phyloP scores from a whole-genome alignment of 2,888 invertebrate species.

The Rugalucina vietnamica region DNA sequence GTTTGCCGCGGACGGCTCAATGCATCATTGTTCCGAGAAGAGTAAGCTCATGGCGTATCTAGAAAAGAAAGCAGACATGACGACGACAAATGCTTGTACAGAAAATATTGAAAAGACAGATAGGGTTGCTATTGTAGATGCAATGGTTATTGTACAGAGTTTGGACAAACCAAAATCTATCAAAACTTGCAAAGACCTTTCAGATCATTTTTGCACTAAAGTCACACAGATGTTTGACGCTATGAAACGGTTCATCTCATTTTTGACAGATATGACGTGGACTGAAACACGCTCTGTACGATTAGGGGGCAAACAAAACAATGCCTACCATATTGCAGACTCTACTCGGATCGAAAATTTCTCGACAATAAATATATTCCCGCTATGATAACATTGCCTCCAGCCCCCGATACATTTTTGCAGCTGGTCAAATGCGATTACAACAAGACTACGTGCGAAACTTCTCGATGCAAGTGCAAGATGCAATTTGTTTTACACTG shows the following conservation, averaged over 20 bases:
- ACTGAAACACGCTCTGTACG: neutral
- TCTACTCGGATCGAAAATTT: neutral
- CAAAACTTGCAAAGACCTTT: neutral
- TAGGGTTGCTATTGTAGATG: no score
- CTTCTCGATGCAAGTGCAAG: no score
- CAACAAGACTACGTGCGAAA: no score
- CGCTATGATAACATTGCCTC: no score
- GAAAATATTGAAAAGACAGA: no score
- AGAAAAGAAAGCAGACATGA: neutral
- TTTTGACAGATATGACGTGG: conserved; percentile 4
- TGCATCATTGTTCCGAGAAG: neutral
- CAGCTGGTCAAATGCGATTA: no score
- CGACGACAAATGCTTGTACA: no score
- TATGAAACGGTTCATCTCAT: neutral
- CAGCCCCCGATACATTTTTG: no score
- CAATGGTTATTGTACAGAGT: no score
- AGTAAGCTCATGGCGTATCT: neutral
- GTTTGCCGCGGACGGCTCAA: neutral
- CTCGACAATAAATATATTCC: no score
- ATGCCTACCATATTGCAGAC: neutral
- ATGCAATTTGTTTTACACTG: no score
- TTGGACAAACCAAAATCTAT: neutral
- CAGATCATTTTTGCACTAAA: neutral
- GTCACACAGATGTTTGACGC: neutral
- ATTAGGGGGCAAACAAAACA: neutral